Evolutionary conservation across 2,113 vertebrate genomes (phyloP).

Genomic region (Rhinichthys klamathensis): DNA sequence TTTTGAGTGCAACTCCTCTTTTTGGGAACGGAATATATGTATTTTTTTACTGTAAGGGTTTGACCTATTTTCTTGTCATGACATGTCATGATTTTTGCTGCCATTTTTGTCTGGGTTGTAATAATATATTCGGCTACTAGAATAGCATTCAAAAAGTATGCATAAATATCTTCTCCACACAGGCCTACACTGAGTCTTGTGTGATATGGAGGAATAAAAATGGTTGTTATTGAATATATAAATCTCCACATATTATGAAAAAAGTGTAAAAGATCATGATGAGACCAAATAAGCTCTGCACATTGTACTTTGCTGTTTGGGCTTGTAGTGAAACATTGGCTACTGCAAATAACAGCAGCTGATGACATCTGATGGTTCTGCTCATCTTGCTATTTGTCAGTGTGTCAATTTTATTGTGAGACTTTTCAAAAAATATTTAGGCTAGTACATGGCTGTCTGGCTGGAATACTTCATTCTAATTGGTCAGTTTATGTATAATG

Average conservation of each 20-base stretch:
- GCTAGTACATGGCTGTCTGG: background rate
- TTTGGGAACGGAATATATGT: constrained; percentile 45
- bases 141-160: background rate
- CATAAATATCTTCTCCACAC: background rate
- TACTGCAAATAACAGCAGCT: background rate
- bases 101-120: background rate
- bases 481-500: background rate
- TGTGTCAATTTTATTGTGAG: background rate
- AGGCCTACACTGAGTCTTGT: background rate
- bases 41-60: background rate
- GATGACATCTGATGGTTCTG: background rate
- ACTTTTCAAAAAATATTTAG: background rate
- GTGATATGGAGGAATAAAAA: background rate
- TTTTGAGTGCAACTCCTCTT: background rate
- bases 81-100: constrained; percentile 5
- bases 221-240: background rate
- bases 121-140: background rate
- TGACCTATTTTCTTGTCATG: constrained; percentile 2
- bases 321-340: background rate
- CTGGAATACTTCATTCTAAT: background rate
- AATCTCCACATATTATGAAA: background rate
- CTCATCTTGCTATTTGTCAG: background rate
- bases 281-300: background rate
- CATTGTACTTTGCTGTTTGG: background rate
- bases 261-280: background rate